These are phyloP conservation scores for Helicorthomorpha holstii DNA, from an alignment of 1,140 invertebrate species.

Conservation along the genomic window DNA sequence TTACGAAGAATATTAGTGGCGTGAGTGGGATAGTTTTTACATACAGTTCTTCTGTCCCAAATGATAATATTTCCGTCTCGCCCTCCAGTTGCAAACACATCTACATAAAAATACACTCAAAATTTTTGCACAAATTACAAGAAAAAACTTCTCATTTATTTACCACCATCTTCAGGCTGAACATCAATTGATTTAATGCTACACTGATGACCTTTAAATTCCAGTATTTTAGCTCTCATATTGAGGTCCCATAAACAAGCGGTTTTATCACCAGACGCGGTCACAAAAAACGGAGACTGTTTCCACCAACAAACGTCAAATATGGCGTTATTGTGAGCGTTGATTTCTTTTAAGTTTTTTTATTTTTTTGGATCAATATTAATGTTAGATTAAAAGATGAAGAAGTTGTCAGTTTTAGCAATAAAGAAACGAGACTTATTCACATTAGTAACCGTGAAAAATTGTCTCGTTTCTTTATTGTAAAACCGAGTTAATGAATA, in stretches of 20 bases:
- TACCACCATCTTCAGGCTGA: slow-evolving; percentile 39
- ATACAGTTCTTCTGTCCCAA: slow-evolving; percentile 44
- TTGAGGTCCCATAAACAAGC: slow-evolving; percentile 50
- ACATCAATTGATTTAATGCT: slow-evolving; percentile 63
- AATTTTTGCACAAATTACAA: background rate
- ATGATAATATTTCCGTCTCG: slow-evolving; percentile 65
- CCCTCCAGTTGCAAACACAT: slow-evolving; percentile 65
- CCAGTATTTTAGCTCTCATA: slow-evolving; percentile 22
- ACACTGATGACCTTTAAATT: slow-evolving; percentile 51
- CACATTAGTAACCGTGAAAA: too few species aligned
- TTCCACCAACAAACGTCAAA: slow-evolving; percentile 76
- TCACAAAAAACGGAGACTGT: slow-evolving; percentile 51
- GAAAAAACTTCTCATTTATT: too few species aligned
- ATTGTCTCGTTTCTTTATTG: too few species aligned
- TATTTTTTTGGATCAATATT: too few species aligned
- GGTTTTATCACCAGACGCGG: slow-evolving; percentile 67
- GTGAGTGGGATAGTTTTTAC: slow-evolving; percentile 12
- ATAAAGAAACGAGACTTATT: too few species aligned
- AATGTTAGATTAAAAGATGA: too few species aligned
- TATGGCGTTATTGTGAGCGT: slow-evolving; percentile 69
- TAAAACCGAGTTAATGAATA: too few species aligned
- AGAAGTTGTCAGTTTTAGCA: too few species aligned
- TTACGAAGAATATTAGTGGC: background rate
- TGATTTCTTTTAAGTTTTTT: slow-evolving; percentile 24
- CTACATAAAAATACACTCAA: slow-evolving; percentile 21